phyloP scores from a whole-genome alignment of 2,113 vertebrate genomes.

The Tringa solitaria region DNA sequence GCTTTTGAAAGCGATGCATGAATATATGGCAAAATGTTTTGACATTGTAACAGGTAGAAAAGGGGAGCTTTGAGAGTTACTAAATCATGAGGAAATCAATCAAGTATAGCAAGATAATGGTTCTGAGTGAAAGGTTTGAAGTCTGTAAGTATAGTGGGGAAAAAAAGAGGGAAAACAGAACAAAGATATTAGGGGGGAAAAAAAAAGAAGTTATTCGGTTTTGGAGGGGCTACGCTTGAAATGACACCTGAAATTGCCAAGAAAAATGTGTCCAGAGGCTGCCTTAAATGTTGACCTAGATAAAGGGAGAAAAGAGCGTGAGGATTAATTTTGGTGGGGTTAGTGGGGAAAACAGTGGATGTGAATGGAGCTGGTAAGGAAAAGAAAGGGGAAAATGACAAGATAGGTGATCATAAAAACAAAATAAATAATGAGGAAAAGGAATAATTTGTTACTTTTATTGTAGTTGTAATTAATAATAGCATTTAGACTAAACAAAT shows the following conservation, averaged over 20 bases:
- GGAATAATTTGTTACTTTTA: neutral
- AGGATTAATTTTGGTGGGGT: neutral
- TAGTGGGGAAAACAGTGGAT: neutral
- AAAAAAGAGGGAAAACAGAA: neutral
- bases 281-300: neutral
- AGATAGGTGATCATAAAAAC: neutral
- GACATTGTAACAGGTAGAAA: neutral
- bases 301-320: neutral
- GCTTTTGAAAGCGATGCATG: neutral
- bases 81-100: conserved; percentile 16
- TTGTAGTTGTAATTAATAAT: neutral
- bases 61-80: conserved; percentile 18
- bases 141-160: neutral
- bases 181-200: neutral
- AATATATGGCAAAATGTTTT: conserved; percentile 51
- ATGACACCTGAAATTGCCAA: neutral
- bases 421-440: neutral
- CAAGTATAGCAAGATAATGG: conserved; percentile 35
- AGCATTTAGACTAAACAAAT: neutral
- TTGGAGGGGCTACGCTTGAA: neutral
- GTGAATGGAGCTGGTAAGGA: neutral
- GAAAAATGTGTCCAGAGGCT: neutral
- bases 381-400: neutral
- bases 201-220: neutral
- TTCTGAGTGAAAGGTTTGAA: conserved; percentile 4